Evolutionary conservation across 2,113 vertebrate genomes (phyloP), one percentile per base, ranked within the genome.

Genomic region (Cercopithecus mona): DNA sequence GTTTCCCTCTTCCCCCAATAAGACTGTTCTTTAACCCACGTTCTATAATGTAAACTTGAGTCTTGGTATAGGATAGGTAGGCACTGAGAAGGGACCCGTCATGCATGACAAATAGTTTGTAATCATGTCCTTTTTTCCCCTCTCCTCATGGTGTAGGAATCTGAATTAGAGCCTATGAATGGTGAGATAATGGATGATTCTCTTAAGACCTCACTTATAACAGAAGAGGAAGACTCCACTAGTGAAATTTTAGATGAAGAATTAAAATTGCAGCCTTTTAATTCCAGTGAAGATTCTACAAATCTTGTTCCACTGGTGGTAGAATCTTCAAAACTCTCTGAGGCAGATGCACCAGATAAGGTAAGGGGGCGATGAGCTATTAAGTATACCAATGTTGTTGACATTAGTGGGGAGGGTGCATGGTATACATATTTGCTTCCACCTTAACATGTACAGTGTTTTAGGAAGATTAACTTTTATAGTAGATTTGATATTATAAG

Each of bases 131-230:
- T 80, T 82, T 48, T 61, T 66, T 38, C 55, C 43, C 9, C 30
- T 0, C 38, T 6, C 22, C 0, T 0, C 13, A 86, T 97, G 35
- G 27, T 22, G 40, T 59, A 99, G 99, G 98, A 98, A 90, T 81
- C 79, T 88, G 93, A 95, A 52, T 90, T 98, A 43, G 99, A 99
- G 91, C 93, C 98, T 95, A 72, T 99, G 94, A 99, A 99, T 88
- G 98, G 99, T 88, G 99, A 99, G 23, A 85, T 98, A 66, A 88
- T 97, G 93, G 99, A 99, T 83, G 98, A 98, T 75, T 83, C 92
- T 80, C 40, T 6, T 72, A 98, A 98, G 68, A 95, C 97, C 5
- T 98, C 96, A 6, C 40, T 88, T 38, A 1, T 1, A 8, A 5
- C 97, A 59, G 98, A 98, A 97, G 98, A 98, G 35, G 98, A 98